Evolutionary conservation across 1,140 invertebrate genomes (phyloP), one percentile per base, ranked within the genome.

Genomic region (Ptiloglossa arizonensis): DNA sequence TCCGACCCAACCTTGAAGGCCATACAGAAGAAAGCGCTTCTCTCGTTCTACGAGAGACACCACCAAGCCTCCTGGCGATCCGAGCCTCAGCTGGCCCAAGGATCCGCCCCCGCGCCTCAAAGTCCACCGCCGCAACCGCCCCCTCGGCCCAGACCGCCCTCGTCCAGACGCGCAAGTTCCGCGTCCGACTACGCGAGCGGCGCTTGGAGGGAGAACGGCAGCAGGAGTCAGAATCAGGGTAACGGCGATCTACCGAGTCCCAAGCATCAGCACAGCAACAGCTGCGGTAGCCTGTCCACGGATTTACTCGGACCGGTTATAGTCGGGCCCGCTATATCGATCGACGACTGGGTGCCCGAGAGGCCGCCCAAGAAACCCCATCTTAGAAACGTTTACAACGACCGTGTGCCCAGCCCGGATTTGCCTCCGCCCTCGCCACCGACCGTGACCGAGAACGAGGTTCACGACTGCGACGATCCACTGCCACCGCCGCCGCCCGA

Each of bases 11-110:
- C 97, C 0, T 88, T 98, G 1, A 98, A 97, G 90, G 96, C 96
- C 0, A 96, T 97, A 41, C 97, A 97, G 86, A 97, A 98, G 90
- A 96, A 97, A 87, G 97, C 97, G 0, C 91, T 98, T 2, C 91
- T 97, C 32, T 97, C 96, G 1, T 98, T 97, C 80, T 97, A 97
- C 89, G 96, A 97, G 85, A 93, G 96, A 46, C 96, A 97, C 83
- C 94, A 95, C 63, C 92, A 93, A 68, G 93, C 91, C n/a, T 93
- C 91, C 24, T 95, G 94, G 94, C 90, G 94, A 66, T 95, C 95
- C 0, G 94, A 95, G 80, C 95, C 94, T 0, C 94, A 95, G 54
- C 87, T 95, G 6, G 90, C 93, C 90, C 92, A 80, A 76, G 89
- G 86, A 35, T 76, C 80, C 57, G 73, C 80, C 17, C 81, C 89